Evolutionary conservation across 2,113 vertebrate genomes (phyloP).

Genomic region (Lophura nycthemera): DNA sequence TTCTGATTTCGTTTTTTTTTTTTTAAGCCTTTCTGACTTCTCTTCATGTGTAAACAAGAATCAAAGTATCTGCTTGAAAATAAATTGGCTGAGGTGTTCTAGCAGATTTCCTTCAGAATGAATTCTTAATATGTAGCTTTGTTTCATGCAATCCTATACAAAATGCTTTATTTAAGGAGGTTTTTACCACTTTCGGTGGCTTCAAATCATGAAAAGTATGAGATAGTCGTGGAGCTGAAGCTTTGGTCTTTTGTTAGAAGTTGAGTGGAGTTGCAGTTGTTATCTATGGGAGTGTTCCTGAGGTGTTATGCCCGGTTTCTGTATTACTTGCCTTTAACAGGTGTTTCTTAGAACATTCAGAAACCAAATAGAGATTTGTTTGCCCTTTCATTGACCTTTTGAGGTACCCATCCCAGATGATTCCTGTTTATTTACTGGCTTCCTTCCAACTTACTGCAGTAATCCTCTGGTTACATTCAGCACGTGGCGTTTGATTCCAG

Average conservation of each 20-base stretch:
- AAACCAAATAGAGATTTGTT: neutral
- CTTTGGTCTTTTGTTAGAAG: neutral
- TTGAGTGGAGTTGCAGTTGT: neutral
- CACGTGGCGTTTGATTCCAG: neutral
- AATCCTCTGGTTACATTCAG: neutral
- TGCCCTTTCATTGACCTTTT: slow-evolving; percentile 36
- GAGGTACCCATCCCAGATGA: neutral
- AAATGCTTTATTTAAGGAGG: neutral
- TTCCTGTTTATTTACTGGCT: neutral
- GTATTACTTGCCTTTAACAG: neutral
- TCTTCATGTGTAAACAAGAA: neutral
- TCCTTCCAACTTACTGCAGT: neutral
- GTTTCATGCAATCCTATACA: neutral
- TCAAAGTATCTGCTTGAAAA: neutral
- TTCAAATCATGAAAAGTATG: neutral
- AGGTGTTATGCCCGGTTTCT: neutral
- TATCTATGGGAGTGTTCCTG: neutral
- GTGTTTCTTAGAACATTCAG: neutral
- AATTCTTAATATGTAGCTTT: neutral
- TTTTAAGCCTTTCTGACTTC: accelerated
- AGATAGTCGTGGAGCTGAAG: neutral
- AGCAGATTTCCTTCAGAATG: neutral
- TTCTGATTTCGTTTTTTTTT: neutral
- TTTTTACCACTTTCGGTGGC: neutral
- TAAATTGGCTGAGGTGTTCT: neutral